A percentile compares a stretch with the other conserved stretches of the same genome.
Conservation (phyloP, 1,140 invertebrate genomes). For the Drosophila albomicans region DNA sequence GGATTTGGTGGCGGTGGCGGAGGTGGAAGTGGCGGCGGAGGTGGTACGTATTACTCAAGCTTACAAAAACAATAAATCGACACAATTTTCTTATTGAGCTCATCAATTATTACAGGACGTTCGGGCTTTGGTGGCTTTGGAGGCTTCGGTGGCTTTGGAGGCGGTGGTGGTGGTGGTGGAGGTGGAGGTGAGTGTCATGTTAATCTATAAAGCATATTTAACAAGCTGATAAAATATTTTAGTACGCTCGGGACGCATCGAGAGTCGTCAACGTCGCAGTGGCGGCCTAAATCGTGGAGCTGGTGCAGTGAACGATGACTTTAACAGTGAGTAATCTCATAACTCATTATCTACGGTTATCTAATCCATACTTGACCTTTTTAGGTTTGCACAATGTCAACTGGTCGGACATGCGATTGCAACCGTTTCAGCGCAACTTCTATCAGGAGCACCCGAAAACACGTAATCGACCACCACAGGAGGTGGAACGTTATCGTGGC, state of each 20-base stretch:
- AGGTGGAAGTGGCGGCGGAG: slow-evolving; percentile 1
- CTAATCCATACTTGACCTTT: not conserved
- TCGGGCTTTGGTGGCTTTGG: slow-evolving; percentile 44
- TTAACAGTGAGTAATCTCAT: slow-evolving; percentile 36
- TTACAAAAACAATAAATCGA: not conserved
- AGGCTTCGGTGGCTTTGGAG: slow-evolving; percentile 38
- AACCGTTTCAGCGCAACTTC: slow-evolving; percentile 97
- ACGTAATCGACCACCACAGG: slow-evolving; percentile 88
- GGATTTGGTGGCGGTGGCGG: slow-evolving; percentile 30
- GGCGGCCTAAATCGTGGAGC: slow-evolving; percentile 47
- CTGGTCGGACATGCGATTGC: slow-evolving; percentile 87
- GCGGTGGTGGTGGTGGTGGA: slow-evolving; percentile 17
- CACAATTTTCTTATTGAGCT: not conserved
- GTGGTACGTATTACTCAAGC: not conserved
- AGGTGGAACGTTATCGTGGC: slow-evolving; percentile 90
- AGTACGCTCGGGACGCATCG: slow-evolving; percentile 49
- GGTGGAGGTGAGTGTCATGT: not conserved
- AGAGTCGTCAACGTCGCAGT: slow-evolving; percentile 35
- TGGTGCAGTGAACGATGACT: slow-evolving; percentile 38
- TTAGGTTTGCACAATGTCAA: slow-evolving; percentile 60
- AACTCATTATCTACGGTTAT: not conserved
- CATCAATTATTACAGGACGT: slow-evolving; percentile 17
- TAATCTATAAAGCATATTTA: not conserved
- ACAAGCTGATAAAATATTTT: slow-evolving; percentile 11
- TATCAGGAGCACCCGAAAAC: slow-evolving; percentile 93